These are phyloP conservation scores for Apantesis nais DNA, from an alignment of 2,888 invertebrate species.

Conservation along the genomic window DNA sequence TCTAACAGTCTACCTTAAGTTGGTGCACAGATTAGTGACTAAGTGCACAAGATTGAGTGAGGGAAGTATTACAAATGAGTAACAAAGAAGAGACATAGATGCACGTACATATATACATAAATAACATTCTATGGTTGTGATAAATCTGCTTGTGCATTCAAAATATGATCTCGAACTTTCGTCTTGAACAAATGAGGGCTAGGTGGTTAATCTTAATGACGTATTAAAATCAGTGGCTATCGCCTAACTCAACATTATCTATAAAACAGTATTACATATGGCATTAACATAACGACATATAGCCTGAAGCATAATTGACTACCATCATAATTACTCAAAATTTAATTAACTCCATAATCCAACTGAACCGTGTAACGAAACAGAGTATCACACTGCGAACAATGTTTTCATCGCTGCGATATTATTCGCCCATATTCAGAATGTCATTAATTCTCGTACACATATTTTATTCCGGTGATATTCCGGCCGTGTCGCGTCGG, in stretches of 20 bases:
- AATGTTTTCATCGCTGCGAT: constrained; percentile 21
- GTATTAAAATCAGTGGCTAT: neutral
- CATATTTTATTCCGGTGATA: constrained; percentile 47
- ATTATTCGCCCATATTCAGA: constrained; percentile 29
- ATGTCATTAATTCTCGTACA: constrained; percentile 40
- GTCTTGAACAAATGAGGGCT: too few species aligned
- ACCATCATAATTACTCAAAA: constrained; percentile 9
- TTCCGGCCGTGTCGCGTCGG: constrained; percentile 36
- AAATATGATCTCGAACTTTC: too few species aligned
- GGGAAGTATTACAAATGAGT: too few species aligned
- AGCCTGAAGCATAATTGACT: constrained; percentile 2
- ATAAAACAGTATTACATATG: neutral
- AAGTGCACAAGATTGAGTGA: too few species aligned
- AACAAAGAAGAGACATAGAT: too few species aligned
- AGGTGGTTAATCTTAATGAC: neutral
- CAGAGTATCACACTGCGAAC: constrained; percentile 15
- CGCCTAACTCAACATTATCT: neutral
- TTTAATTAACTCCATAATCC: constrained; percentile 16
- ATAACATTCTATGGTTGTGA: too few species aligned
- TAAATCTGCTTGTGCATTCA: too few species aligned
- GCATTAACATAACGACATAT: neutral
- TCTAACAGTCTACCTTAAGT: too few species aligned
- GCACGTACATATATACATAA: too few species aligned
- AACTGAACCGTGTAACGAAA: constrained; percentile 12
- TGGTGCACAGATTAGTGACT: too few species aligned